phyloP scores from a whole-genome alignment of 2,113 vertebrate species.

The Mormoops blainvillei region DNA sequence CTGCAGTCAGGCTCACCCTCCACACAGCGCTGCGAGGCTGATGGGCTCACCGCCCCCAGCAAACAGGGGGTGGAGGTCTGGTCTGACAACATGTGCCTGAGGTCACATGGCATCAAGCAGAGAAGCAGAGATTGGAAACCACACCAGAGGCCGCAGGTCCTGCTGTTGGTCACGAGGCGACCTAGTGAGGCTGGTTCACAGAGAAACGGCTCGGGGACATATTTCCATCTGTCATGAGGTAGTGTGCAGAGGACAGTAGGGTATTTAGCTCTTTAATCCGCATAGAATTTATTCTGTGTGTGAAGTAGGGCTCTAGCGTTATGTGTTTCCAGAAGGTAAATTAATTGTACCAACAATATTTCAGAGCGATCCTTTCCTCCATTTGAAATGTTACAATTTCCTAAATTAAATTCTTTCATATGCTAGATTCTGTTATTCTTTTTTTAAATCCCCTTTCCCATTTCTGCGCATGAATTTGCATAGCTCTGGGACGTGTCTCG shows the following conservation, averaged over 20 bases:
- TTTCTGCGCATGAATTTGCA: neutral
- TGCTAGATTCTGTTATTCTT: neutral
- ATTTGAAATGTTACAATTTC: neutral
- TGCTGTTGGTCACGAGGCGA: neutral
- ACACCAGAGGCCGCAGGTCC: neutral
- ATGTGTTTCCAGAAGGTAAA: neutral
- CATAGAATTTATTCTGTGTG: neutral
- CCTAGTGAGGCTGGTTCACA: neutral
- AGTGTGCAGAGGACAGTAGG: neutral
- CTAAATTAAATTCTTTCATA: neutral
- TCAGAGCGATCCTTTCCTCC: neutral
- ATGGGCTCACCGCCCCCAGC: accelerated
- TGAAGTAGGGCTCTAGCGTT: neutral
- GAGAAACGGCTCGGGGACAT: neutral
- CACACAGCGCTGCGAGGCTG: neutral
- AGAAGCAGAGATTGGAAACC: neutral
- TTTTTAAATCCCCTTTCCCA: neutral
- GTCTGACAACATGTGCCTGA: neutral
- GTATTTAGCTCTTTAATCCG: neutral
- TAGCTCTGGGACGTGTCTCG: accelerated
- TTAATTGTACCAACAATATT: too few relatives aligned
- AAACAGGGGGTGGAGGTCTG: neutral
- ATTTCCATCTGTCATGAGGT: accelerated
- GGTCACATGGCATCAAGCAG: neutral
- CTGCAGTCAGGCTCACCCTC: accelerated